Percentiles rank a stretch among this genome's conserved stretches.
Conservation (phyloP, 2,797 vertebrate species). For the Xiphophorus birchmanni region DNA sequence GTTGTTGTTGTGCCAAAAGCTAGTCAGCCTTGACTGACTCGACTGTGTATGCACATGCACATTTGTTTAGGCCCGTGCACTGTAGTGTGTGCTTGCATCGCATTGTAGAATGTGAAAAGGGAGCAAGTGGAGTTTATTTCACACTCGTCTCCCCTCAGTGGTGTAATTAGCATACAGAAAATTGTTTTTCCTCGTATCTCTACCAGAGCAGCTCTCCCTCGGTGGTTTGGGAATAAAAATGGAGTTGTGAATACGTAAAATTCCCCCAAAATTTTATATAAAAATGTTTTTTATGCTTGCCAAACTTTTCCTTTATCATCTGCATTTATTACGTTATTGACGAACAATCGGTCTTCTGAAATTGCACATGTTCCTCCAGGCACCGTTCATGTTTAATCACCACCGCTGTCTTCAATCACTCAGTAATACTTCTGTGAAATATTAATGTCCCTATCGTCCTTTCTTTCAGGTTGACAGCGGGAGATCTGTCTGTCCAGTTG, state of each 20-base stretch:
- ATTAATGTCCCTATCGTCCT: slow-evolving; percentile 42
- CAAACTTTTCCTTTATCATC: slow-evolving; percentile 40
- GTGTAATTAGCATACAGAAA: slow-evolving; percentile 66
- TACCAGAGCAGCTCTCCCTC: slow-evolving; percentile 19
- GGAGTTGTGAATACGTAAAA: slow-evolving; percentile 26
- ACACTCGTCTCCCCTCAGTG: slow-evolving; percentile 38
- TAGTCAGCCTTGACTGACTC: slow-evolving; percentile 58
- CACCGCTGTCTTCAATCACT: slow-evolving; percentile 16
- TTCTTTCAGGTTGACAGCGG: slow-evolving; percentile 84
- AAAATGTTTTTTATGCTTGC: slow-evolving; percentile 27
- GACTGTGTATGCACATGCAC: slow-evolving; percentile 42
- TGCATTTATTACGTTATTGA: slow-evolving; percentile 52
- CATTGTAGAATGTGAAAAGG: slow-evolving; percentile 12
- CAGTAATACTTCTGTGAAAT: slow-evolving; percentile 42
- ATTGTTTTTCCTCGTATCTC: slow-evolving; percentile 36
- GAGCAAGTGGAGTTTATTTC: slow-evolving; percentile 48
- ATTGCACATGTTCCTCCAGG: slow-evolving; percentile 32
- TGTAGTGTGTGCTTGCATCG: slow-evolving; percentile 22
- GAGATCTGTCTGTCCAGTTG: slow-evolving; percentile 86
- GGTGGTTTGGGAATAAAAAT: slow-evolving; percentile 15
- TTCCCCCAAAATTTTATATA: background rate
- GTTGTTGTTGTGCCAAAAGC: slow-evolving; percentile 60
- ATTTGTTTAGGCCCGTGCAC: slow-evolving; percentile 19
- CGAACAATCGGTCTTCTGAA: slow-evolving; percentile 39
- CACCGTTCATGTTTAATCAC: slow-evolving; percentile 25